Conservation (phyloP, 2,797 vertebrate genomes). For the Gouania willdenowi region DNA sequence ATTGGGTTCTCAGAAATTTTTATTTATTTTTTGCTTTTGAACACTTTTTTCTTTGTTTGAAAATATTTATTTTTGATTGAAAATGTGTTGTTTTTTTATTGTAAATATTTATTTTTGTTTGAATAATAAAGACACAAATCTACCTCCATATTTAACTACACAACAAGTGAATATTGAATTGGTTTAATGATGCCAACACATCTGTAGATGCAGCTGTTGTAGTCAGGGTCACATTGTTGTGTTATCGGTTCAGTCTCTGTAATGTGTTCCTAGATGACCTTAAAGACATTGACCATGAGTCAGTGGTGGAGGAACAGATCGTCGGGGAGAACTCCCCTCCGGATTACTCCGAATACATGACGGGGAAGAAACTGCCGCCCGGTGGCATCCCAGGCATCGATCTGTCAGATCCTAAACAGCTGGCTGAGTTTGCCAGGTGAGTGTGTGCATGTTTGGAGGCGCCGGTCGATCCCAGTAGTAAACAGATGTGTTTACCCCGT, state of each 20-base stretch:
- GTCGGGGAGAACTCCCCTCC: slow-evolving; percentile 95
- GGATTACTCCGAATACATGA: slow-evolving; percentile 98
- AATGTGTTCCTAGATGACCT: slow-evolving; percentile 88
- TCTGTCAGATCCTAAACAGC: slow-evolving; percentile 95
- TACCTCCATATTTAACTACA: no score
- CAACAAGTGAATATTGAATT: no score
- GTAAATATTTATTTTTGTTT: no score
- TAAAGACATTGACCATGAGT: slow-evolving; percentile 98
- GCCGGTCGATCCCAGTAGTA: neutral
- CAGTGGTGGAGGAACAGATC: slow-evolving; percentile 97
- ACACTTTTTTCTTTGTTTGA: no score
- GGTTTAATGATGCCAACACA: no score
- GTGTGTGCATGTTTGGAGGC: slow-evolving; percentile 9
- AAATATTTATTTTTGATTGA: no score
- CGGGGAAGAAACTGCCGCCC: slow-evolving; percentile 96
- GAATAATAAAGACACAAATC: no score
- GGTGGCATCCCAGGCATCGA: slow-evolving; percentile 97
- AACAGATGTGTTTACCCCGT: slow-evolving; percentile 3
- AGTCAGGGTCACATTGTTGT: slow-evolving; percentile 28
- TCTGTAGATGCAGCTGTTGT: no score
- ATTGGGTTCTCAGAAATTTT: no score
- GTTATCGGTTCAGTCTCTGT: slow-evolving; percentile 74
- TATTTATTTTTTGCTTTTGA: no score
- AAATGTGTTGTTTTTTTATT: no score
- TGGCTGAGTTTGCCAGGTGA: slow-evolving; percentile 98